Conservation (phyloP, 2,797 vertebrate genomes). For the Staurois parvus region DNA sequence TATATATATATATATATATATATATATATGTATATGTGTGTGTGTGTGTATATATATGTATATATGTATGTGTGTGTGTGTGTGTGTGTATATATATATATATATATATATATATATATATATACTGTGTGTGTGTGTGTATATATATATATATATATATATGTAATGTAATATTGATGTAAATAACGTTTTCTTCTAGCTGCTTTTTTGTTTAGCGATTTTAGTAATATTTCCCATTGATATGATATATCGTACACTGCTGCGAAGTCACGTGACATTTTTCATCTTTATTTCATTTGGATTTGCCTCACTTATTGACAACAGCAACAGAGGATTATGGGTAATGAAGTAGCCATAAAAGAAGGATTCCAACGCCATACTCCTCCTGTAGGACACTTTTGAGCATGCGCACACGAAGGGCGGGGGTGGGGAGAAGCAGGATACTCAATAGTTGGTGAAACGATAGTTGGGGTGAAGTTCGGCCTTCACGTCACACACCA, state of each 20-base stretch:
- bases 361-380: neutral
- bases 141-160: too few relatives aligned
- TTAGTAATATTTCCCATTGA: neutral
- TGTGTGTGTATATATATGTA: too few relatives aligned
- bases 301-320: neutral
- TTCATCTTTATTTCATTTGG: slow-evolving; percentile 30
- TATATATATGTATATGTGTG: too few relatives aligned
- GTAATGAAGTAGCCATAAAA: neutral
- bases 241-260: neutral
- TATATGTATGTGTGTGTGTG: too few relatives aligned
- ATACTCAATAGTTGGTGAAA: slow-evolving; percentile 41
- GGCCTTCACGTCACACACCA: slow-evolving; percentile 73
- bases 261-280: neutral
- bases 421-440: neutral
- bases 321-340: slow-evolving; percentile 31
- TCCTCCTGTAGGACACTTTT: neutral
- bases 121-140: too few relatives aligned
- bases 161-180: too few relatives aligned
- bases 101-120: too few relatives aligned
- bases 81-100: too few relatives aligned
- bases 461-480: slow-evolving; percentile 76
- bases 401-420: neutral
- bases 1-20: too few relatives aligned
- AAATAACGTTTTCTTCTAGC: too few relatives aligned
- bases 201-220: neutral